phyloP scores from a whole-genome alignment of 2,888 invertebrate genomes.

The Apamea sordens region DNA sequence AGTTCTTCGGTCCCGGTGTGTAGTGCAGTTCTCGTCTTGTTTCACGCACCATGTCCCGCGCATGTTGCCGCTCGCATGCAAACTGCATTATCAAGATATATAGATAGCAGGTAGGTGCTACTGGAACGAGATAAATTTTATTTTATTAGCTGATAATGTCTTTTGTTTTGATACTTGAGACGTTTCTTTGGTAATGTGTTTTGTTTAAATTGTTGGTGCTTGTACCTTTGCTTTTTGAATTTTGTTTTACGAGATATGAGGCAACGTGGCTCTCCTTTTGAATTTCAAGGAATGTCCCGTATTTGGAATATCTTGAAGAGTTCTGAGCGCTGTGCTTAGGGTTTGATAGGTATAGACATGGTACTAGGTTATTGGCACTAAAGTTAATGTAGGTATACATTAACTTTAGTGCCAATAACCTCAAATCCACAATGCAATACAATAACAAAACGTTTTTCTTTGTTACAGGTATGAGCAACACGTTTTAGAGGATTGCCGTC shows the following conservation, averaged over 20 bases:
- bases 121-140: conserved; percentile 45
- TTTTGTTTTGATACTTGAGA: conserved; percentile 39
- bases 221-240: neutral
- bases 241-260: conserved; percentile 7
- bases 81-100: conserved; percentile 60
- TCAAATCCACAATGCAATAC: no score
- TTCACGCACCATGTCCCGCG: conserved; percentile 65
- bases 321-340: no score
- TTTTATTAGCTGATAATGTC: conserved; percentile 59
- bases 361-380: no score
- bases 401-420: neutral
- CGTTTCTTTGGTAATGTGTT: conserved; percentile 31
- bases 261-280: neutral
- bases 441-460: neutral
- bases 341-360: neutral
- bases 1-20: conserved; percentile 38
- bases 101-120: conserved; percentile 6
- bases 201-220: conserved; percentile 41
- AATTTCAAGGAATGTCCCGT: neutral
- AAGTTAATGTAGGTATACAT: neutral
- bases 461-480: conserved; percentile 49
- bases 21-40: conserved; percentile 59
- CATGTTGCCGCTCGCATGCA: conserved; percentile 62
- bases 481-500: neutral
- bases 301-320: neutral